Evolutionary conservation across 2,888 invertebrate genomes (phyloP).

Genomic region (Sesia bembeciformis): DNA sequence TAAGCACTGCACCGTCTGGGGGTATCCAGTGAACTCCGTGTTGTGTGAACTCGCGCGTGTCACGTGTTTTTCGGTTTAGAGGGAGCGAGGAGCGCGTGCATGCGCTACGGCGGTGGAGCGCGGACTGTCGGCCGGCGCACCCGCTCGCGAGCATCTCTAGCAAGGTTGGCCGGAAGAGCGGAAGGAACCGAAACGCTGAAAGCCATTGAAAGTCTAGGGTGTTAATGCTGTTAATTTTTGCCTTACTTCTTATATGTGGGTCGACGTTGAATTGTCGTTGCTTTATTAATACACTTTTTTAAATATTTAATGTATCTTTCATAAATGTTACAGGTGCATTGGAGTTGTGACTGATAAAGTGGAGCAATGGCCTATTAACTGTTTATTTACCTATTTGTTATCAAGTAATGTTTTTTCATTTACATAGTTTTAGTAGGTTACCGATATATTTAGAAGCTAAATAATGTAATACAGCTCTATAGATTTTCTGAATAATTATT

Average conservation of each 20-base stretch:
- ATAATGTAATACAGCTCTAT: too few relatives aligned
- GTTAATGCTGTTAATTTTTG: not conserved
- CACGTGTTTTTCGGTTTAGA: constrained; percentile 20
- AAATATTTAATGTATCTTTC: not conserved
- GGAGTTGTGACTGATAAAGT: not conserved
- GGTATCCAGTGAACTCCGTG: constrained; percentile 9
- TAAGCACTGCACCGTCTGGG: constrained; percentile 49
- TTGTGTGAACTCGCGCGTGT: constrained; percentile 16
- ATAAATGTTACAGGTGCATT: not conserved
- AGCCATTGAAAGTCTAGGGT: constrained; percentile 33
- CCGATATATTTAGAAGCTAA: too few relatives aligned
- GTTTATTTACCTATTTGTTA: not conserved
- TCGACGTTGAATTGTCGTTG: not conserved
- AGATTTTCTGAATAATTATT: too few relatives aligned
- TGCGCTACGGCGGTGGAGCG: constrained; percentile 46
- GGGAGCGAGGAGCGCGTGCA: constrained; percentile 31
- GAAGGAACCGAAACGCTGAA: constrained; percentile 59
- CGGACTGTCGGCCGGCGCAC: constrained; percentile 44
- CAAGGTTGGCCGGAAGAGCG: constrained; percentile 57
- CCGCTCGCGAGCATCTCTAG: constrained; percentile 22
- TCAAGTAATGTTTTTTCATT: not conserved
- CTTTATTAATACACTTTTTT: not conserved
- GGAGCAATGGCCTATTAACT: not conserved
- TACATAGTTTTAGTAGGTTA: not conserved
- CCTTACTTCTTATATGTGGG: too few relatives aligned